Evolutionary conservation across 2,888 invertebrate genomes (phyloP), one percentile per base, ranked within the genome.

Genomic region (Epistrophe grossulariae): DNA sequence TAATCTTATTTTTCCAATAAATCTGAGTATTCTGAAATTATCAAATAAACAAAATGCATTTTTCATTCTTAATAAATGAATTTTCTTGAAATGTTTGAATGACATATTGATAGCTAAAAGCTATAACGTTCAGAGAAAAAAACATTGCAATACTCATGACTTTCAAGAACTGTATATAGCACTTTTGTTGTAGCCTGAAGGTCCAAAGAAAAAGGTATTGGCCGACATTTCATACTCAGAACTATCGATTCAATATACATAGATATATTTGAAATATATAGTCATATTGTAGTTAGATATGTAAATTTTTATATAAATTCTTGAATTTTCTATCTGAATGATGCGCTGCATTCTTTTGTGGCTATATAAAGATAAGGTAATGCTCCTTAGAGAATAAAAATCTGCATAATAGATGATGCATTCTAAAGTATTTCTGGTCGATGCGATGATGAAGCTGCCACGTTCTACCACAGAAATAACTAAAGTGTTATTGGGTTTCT

Each of bases 371-470:
- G 80, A 77, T 77, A 68, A 73, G 72, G 77, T 73, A 85, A 85
- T 78, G 73, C 60, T 78, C 84, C 81, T 85, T 60, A 19, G 80
- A 73, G 84, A 73, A 80, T 80, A 85, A 85, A 85, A 77, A 84
- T 84, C 76, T 84, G 76, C 84, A 84, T 84, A 79, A 84, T 84
- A 76, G 84, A 79, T 79, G 74, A 76, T 84, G 84, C 84, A 84
- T 84, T 81, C 77, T 62, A 72, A 57, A 66, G 77, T 43, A 59
- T 73, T 66, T 77, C 80, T 84, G 76, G 76, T 80, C 80, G 80
- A 84, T 84, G 80, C 80, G 80, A 84, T 84, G 80, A 66, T 48
- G 72, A 71, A 71, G 45, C 84, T 59, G 50, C 72, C 77, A 79
- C 84, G 64, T 80, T 72, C 76, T 77, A 76, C 38, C 50, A 68